Base-by-base conservation (phyloP, 1,140 invertebrate species). In the Scaptomyza montana region DNA sequence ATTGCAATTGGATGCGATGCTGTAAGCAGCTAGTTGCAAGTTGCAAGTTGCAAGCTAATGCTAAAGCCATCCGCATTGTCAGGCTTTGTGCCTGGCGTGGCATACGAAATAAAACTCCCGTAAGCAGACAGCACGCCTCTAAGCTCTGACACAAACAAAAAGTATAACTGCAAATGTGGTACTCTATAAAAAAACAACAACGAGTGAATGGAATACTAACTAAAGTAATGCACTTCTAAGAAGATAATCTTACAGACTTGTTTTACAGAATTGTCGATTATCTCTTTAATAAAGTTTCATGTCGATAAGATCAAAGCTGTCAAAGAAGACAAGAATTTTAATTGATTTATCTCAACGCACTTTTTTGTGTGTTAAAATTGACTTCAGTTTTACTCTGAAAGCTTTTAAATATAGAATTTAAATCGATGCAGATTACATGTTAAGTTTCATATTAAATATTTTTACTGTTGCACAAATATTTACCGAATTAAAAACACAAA, bases 31-130 rank as follows among this genome's bases (percentile, higher is more conserved):
- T 33, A 47, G 64, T 60, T 56, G 33, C 69, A 70, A 43, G 39
- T 5, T 56, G 41, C 21, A 33, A 49, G 59, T 54, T 43, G 49
- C 59, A 62, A 57, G 62, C 55, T 62, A 33, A 69, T 36, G 62
- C 69, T 39, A 21, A 21, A 50, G 51, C 56, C 54, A 56, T 61
- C 56, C 56, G 45, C 47, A 81, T 86, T 78, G 81, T 87, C 82
- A 85, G 82, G 71, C 82, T 81, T 82, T 87, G 70, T 86, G 82
- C 82, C 75, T 66, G 75, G 75, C 78, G 68, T 87, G 84, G 71
- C 82, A 87, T 70, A 78, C 78, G 84, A 87, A 87, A 87, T 87
- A 86, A 87, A 86, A 86, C 72, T 82, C 75, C 80, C 78, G 84
- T 86, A 86, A 86, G 81, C 82, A 86, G 82, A 87, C 84, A 86